Base-by-base conservation (phyloP, 2,888 invertebrate genomes). In the Mesoligia furuncula region DNA sequence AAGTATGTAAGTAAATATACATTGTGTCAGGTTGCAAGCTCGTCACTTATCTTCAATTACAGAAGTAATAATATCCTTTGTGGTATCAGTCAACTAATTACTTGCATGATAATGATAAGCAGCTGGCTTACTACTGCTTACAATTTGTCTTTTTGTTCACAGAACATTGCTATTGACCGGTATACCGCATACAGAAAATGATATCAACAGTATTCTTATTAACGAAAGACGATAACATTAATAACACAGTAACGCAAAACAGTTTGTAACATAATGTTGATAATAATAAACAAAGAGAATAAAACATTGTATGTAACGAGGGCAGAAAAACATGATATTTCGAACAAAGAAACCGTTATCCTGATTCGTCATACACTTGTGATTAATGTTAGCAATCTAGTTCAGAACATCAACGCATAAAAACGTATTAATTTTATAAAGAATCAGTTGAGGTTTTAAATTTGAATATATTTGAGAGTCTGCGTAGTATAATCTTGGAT, bases 301-400 rank as follows among this genome's bases (percentile, higher is more conserved):
- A 77, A 75, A 78, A 71, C 51, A 71, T 71, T 59, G 69, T 76
- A 79, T 84, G 78, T 61, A 83, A 79, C 69, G 75, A 75, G 83
- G 83, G 48, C 83, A 85, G 20, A 81, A 87, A 84, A 82, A 82
- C 85, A 87, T 80, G 67, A 77, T 83, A 73, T 65, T 81, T 70
- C 67, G 64, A 74, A 81, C 83, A 81, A 83, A 86, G 85, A 66
- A 73, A 85, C 86, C 80, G 86, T 86, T 87, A 86, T 81, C 64
- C 77, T 75, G 77, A 81, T 86, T 87, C 85, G 85, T 86, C 86
- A 87, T 85, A 75, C 85, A 8, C 71, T 77, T 9, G 42, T 72
- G 78, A 84, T 82, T 82, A 76, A 77, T 73, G 62, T 72, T 54
- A 27, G 59, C 66, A 59, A 87, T 83, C 77, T 87, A 79, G 77